Percentiles rank a stretch among this genome's conserved stretches.
Evolutionary conservation across 2,888 invertebrate genomes (phyloP).

Genomic region (Dione vanillae): DNA sequence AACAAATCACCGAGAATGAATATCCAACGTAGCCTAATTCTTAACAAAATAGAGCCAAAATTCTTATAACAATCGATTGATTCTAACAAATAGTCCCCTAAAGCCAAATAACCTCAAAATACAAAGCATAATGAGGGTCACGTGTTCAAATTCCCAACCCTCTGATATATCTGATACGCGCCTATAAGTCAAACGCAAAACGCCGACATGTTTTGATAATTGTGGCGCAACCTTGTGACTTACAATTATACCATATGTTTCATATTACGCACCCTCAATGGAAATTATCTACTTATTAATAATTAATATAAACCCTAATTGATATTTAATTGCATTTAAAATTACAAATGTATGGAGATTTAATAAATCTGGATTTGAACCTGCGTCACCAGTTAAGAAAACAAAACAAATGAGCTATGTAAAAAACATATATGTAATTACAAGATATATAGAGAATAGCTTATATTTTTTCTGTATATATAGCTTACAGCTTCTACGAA

Average conservation of each 20-base stretch:
- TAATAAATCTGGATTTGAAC: no score
- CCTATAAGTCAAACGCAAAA: constrained; percentile 38
- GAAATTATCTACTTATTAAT: constrained; percentile 60
- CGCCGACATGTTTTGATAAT: constrained; percentile 69
- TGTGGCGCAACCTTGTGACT: constrained; percentile 65
- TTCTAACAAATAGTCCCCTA: background rate
- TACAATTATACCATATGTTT: constrained; percentile 76
- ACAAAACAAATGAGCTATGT: no score
- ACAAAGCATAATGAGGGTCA: background rate
- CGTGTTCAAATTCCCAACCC: background rate
- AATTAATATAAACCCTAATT: constrained; percentile 37
- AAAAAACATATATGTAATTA: no score
- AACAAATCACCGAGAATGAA: no score
- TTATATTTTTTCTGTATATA: no score
- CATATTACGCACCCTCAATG: constrained; percentile 49
- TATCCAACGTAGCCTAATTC: no score
- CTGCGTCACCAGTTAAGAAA: no score
- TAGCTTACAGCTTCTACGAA: no score
- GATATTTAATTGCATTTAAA: constrained; percentile 2
- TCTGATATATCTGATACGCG: background rate
- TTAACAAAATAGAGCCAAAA: background rate
- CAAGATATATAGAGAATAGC: no score
- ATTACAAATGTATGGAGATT: no score
- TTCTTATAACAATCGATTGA: background rate
- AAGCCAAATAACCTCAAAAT: constrained; percentile 4